Base-by-base conservation (phyloP, 2,113 vertebrate genomes). In the Salvelinus fontinalis region DNA sequence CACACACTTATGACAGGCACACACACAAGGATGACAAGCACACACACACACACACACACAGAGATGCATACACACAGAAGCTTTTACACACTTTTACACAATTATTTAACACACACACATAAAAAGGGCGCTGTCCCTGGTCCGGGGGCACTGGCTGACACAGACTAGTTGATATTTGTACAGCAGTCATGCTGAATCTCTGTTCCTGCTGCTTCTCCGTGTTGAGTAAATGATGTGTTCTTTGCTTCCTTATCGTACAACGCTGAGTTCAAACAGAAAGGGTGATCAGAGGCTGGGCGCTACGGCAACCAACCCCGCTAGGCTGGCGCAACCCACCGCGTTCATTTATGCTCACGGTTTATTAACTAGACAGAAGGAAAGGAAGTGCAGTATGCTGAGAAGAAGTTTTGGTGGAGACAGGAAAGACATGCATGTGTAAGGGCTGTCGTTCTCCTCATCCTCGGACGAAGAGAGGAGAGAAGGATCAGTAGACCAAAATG, bases 221-320 rank as follows among this genome's bases (percentile, higher is more conserved):
- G 26, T 75, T 67, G 51, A 57, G 54, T 75, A 75, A 68, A 31
- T 75, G 48, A 75, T 67, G 73, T 48, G n/a, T 51, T 39, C 39
- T 75, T 57, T 68, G 67, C 66, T 67, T 69, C 67, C 39, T 76
- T 76, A 76, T 12, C 27, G 49, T 39, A n/a, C 20, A 0, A 13
- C 8, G 20, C 26, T 5, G 24, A 26, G 49, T 39, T 76, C 74
- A 48, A 76, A 76, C 74, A 76, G 67, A 76, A 70, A 69, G 31
- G 22, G 54, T 70, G 67, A 72, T 76, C 57, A 66, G 22, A 66
- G 64, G 26, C 64, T 24, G 26, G 64, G 12, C 9, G 64, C 60
- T 64, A 26, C n/a, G 24, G 60, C 20, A 26, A 64, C 60, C n/a
- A 16, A 4, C 12, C 20, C 60, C 60, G n/a, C 18, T 9, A 7